phyloP scores from a whole-genome alignment of 2,113 vertebrate species.

The Grammomys surdaster region DNA sequence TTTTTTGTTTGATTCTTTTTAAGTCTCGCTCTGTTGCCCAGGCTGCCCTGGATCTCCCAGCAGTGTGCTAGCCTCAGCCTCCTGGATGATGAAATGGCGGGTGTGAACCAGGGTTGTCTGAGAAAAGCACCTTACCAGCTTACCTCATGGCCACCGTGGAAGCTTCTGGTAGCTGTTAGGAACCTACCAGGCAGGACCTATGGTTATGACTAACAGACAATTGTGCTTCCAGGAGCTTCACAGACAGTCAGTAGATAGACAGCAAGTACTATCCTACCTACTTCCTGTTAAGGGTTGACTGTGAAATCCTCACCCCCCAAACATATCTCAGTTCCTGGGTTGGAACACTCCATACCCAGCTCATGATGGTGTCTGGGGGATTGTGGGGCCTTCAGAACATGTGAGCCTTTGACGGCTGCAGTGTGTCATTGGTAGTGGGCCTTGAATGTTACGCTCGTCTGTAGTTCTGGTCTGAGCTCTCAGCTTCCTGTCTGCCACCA shows the following conservation, averaged over 20 bases:
- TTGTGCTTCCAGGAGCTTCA: neutral
- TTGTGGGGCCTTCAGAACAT: neutral
- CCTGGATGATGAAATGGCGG: neutral
- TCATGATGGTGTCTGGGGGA: neutral
- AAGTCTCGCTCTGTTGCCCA: too few species aligned
- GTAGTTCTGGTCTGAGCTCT: neutral
- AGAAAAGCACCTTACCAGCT: neutral
- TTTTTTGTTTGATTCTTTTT: neutral
- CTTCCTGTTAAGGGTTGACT: neutral
- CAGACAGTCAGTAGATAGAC: neutral
- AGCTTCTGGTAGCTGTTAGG: too few species aligned
- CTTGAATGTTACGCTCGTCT: too few species aligned
- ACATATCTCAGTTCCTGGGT: neutral
- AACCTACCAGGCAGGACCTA: neutral
- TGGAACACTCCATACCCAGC: neutral
- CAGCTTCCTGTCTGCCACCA: neutral
- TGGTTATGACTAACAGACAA: neutral
- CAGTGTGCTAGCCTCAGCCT: neutral
- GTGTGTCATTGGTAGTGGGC: too few species aligned
- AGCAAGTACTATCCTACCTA: neutral
- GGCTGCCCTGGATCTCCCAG: neutral
- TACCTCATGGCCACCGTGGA: too few species aligned
- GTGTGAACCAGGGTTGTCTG: neutral
- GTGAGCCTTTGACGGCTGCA: neutral
- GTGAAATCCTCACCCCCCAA: neutral